These are phyloP conservation scores for Heliangelus exortis DNA, from an alignment of 2,797 vertebrate species.

Conservation along the genomic window DNA sequence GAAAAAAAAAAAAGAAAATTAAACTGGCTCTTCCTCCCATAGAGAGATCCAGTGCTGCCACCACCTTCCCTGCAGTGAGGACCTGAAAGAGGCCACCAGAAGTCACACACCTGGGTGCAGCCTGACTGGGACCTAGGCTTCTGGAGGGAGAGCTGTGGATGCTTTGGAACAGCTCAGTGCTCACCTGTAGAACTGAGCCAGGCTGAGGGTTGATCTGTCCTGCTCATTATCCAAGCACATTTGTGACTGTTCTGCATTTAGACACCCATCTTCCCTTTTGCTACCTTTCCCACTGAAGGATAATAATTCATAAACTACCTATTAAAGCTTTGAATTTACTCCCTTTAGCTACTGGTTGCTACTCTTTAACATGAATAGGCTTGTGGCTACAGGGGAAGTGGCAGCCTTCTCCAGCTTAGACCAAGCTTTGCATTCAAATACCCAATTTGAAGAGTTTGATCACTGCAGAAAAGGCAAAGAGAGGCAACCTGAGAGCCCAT, in stretches of 20 bases:
- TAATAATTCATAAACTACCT: neutral
- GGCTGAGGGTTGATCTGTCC: neutral
- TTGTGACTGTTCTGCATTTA: neutral
- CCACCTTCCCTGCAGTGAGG: neutral
- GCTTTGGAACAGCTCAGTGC: neutral
- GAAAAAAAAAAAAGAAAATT: neutral
- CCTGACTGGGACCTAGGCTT: neutral
- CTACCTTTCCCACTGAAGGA: neutral
- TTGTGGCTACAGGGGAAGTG: neutral
- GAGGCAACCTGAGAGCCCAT: neutral
- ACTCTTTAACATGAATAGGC: neutral
- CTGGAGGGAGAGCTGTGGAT: neutral
- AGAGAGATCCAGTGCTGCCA: neutral
- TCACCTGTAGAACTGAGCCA: neutral
- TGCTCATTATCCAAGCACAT: neutral
- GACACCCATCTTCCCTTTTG: neutral
- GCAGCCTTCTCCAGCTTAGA: neutral
- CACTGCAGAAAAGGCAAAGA: neutral
- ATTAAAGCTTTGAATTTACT: neutral
- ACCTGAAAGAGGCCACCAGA: neutral
- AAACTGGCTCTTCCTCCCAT: no score
- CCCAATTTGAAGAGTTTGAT: neutral
- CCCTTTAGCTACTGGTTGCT: neutral
- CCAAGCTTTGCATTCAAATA: neutral
- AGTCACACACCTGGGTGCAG: neutral